These are phyloP conservation scores for Rotaria magnacalcarata DNA, from an alignment of 2,888 invertebrate genomes.

Conservation along the genomic window DNA sequence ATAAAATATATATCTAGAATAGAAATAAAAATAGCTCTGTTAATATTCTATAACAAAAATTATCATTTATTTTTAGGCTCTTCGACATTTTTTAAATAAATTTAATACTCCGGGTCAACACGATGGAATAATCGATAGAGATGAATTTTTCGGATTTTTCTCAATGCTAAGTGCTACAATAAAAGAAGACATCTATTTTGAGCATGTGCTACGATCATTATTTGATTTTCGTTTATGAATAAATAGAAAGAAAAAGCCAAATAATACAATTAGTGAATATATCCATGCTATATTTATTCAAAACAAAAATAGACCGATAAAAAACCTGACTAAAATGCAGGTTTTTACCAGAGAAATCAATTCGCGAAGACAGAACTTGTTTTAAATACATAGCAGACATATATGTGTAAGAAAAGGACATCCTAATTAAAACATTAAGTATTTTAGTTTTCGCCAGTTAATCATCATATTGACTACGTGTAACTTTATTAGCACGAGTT, in stretches of 20 bases:
- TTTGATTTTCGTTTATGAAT: not conserved
- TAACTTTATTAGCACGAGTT: conserved; percentile 13
- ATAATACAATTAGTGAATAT: not conserved
- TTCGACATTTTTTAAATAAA: not conserved
- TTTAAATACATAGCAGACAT: not conserved
- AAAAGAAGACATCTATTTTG: conserved; percentile 17
- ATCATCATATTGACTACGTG: not conserved
- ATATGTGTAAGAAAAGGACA: not conserved
- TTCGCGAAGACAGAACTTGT: not conserved
- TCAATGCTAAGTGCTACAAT: conserved; percentile 7
- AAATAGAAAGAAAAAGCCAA: not conserved
- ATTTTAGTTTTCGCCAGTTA: not conserved
- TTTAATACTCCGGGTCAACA: not conserved
- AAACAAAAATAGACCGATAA: not conserved
- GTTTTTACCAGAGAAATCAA: not conserved
- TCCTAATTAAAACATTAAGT: not conserved
- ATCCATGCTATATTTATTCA: not conserved
- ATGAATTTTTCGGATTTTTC: not conserved
- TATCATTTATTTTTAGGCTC: not conserved
- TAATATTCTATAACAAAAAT: not conserved
- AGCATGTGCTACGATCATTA: conserved; percentile 14
- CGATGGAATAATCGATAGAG: not conserved
- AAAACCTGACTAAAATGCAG: not conserved
- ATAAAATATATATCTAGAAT: not conserved
- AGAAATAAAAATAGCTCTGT: not conserved